Conservation (phyloP, 2,113 vertebrate species). For the Menura novaehollandiae region DNA sequence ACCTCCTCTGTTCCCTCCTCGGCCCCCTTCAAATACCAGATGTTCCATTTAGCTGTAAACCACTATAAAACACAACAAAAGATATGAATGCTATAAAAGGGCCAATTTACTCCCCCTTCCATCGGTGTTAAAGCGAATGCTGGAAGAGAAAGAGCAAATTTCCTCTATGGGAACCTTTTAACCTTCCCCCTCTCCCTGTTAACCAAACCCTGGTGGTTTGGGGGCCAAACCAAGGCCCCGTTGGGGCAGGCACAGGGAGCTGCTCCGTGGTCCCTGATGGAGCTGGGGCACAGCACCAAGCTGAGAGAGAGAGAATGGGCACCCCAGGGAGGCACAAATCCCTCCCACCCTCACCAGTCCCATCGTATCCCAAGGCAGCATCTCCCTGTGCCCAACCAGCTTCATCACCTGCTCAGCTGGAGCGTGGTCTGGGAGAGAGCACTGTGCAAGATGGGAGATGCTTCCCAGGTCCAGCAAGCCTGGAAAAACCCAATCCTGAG, state of each 20-base stretch:
- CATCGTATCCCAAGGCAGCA: neutral
- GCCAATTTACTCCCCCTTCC: neutral
- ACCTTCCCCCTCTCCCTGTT: neutral
- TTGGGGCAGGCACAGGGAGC: neutral
- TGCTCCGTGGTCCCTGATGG: rapidly evolving
- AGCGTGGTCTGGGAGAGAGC: rapidly evolving
- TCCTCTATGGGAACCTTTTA: neutral
- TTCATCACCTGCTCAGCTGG: neutral
- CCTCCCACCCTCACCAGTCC: neutral
- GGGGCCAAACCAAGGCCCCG: neutral
- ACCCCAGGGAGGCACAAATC: neutral
- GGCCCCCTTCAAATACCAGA: conserved; percentile 46
- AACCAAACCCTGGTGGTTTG: neutral
- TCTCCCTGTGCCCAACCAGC: neutral
- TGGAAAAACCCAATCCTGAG: neutral
- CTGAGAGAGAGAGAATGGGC: neutral
- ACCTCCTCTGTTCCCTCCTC: conserved; percentile 1
- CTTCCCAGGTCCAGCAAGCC: neutral
- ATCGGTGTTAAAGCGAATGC: neutral
- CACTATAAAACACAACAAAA: conserved; percentile 45
- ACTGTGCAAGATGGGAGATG: rapidly evolving
- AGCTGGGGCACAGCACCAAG: rapidly evolving
- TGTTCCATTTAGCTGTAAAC: conserved; percentile 62
- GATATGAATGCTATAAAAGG: neutral
- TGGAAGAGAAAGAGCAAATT: neutral